Percentiles rank a stretch among this genome's conserved stretches.
phyloP scores from a whole-genome alignment of 2,797 vertebrate species.

The Thunnus albacares region DNA sequence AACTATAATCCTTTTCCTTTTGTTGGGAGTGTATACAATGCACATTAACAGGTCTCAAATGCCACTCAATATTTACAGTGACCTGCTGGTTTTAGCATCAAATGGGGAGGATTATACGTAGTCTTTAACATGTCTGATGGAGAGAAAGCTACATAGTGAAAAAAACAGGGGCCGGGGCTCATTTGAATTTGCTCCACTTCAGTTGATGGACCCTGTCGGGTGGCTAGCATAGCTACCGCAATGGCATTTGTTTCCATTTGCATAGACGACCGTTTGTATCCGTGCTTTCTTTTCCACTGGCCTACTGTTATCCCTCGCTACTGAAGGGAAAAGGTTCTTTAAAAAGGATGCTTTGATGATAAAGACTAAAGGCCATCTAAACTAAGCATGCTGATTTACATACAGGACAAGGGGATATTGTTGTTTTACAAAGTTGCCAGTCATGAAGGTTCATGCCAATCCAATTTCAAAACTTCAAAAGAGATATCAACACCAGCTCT shows the following conservation, averaged over 20 bases:
- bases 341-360: constrained; percentile 29
- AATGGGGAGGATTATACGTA: constrained; percentile 25
- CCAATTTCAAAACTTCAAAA: background rate
- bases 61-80: background rate
- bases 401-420: background rate
- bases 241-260: constrained; percentile 80
- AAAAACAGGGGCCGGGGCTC: constrained; percentile 51
- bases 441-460: background rate
- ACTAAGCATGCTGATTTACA: constrained; percentile 16
- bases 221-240: constrained; percentile 60
- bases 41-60: constrained; percentile 10
- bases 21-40: constrained; percentile 13
- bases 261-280: constrained; percentile 72
- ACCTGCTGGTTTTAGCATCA: constrained; percentile 27
- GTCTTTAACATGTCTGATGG: constrained; percentile 40
- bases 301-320: constrained; percentile 37
- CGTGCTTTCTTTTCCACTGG: constrained; percentile 57
- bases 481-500: background rate
- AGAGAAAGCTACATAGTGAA: constrained; percentile 38
- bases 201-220: constrained; percentile 46
- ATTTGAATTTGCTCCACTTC: constrained; percentile 80
- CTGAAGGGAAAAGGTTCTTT: constrained; percentile 19
- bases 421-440: background rate
- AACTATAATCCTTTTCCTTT: constrained; percentile 23
- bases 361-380: constrained; percentile 19